Conservation (phyloP, 2,797 vertebrate genomes). For the Odontamblyopus lacepedii region DNA sequence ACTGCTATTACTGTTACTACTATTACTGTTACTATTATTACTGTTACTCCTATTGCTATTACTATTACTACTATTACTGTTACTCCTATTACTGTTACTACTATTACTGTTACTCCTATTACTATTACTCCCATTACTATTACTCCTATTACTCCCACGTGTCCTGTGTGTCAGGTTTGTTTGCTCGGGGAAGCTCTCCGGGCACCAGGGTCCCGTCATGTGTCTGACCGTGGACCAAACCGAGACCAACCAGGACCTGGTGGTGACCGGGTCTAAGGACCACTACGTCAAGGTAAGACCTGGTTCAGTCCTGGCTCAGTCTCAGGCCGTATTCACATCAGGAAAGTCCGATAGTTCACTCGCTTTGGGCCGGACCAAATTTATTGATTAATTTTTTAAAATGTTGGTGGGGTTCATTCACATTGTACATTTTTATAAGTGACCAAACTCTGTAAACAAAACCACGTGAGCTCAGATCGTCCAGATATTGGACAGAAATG, state of each 20-base stretch:
- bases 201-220: constrained; percentile 97
- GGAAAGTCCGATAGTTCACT: too few species aligned
- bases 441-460: too few species aligned
- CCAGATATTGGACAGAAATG: too few species aligned
- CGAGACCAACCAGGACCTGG: constrained; percentile 89
- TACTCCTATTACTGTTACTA: neutral
- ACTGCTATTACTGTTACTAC: neutral
- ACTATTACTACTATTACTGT: neutral
- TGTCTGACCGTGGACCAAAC: constrained; percentile 94
- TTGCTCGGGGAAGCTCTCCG: constrained; percentile 92
- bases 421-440: too few species aligned
- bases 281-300: constrained; percentile 90
- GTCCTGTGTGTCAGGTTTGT: constrained; percentile 82
- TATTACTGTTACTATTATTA: neutral
- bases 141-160: neutral
- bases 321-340: too few species aligned
- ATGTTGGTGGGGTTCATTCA: too few species aligned
- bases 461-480: too few species aligned
- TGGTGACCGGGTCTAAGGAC: constrained; percentile 97
- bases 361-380: too few species aligned
- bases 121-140: neutral
- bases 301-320: neutral
- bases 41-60: neutral
- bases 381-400: too few species aligned
- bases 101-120: neutral